phyloP scores from a whole-genome alignment of 35 echinoderm and acorn worm genomes.

The Lytechinus pictus region DNA sequence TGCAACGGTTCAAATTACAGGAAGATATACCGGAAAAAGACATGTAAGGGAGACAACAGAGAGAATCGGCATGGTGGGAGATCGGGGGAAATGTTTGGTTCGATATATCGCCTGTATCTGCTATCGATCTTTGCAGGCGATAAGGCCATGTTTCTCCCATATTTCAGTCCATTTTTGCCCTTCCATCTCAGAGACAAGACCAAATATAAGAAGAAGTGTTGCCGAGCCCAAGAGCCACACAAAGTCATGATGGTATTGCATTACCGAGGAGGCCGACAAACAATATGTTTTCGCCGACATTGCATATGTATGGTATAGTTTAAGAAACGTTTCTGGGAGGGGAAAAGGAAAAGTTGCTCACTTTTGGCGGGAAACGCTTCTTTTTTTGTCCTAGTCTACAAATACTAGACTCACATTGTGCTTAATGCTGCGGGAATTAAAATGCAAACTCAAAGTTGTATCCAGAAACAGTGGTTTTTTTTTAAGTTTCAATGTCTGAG shows the following conservation, averaged over 20 bases:
- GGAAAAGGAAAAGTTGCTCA: conserved; percentile 40
- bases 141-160: background rate
- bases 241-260: conserved; percentile 35
- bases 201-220: background rate
- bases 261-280: conserved; percentile 31
- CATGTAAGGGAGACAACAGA: background rate
- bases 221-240: conserved; percentile 22
- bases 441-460: too few species aligned
- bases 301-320: conserved; percentile 43
- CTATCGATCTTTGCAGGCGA: conserved; percentile 27
- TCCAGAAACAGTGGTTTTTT: too few species aligned
- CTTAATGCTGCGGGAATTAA: background rate
- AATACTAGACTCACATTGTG: background rate
- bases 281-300: conserved; percentile 34
- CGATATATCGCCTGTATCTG: conserved; percentile 17
- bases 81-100: background rate
- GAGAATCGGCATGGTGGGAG: background rate
- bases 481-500: too few species aligned
- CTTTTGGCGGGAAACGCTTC: conserved; percentile 25
- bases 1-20: background rate
- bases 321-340: conserved; percentile 24
- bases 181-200: background rate
- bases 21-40: background rate
- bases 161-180: conserved; percentile 20
- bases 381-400: background rate